These are phyloP conservation scores for Argyrosomus japonicus DNA, from an alignment of 2,113 vertebrate genomes.

Conservation along the genomic window DNA sequence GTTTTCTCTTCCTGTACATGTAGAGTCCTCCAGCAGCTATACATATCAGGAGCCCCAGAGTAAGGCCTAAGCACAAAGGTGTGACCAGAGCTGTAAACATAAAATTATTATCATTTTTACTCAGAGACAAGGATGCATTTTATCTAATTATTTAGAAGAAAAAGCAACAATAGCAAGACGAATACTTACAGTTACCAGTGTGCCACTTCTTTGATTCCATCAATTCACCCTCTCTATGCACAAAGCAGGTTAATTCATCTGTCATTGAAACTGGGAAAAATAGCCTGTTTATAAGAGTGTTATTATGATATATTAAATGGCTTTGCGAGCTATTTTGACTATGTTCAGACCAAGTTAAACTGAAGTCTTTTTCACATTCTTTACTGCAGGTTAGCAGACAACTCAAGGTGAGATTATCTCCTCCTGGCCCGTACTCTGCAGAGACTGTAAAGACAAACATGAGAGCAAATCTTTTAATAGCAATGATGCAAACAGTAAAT, in stretches of 20 bases:
- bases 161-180: not conserved
- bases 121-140: not conserved
- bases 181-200: constrained; percentile 40
- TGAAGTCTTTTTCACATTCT: constrained; percentile 63
- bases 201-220: constrained; percentile 52
- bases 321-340: constrained; percentile 2
- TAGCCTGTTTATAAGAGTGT: constrained; percentile 40
- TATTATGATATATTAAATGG: not conserved
- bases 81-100: constrained; percentile 40
- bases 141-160: not conserved
- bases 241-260: constrained; percentile 48
- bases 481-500: not conserved
- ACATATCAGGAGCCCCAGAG: constrained; percentile 44
- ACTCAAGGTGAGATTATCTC: constrained; percentile 54
- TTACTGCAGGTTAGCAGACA: constrained; percentile 66
- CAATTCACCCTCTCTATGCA: constrained; percentile 55
- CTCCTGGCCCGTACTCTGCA: constrained; percentile 22
- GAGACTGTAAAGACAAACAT: constrained; percentile 50
- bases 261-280: constrained; percentile 32
- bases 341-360: constrained; percentile 60
- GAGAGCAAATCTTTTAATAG: not conserved
- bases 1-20: constrained; percentile 48
- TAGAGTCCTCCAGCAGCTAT: constrained; percentile 39
- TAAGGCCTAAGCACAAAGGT: constrained; percentile 38
- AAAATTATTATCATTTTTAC: not conserved